phyloP scores from a whole-genome alignment of 23 tunicate genomes.

The Diplosoma virens region DNA sequence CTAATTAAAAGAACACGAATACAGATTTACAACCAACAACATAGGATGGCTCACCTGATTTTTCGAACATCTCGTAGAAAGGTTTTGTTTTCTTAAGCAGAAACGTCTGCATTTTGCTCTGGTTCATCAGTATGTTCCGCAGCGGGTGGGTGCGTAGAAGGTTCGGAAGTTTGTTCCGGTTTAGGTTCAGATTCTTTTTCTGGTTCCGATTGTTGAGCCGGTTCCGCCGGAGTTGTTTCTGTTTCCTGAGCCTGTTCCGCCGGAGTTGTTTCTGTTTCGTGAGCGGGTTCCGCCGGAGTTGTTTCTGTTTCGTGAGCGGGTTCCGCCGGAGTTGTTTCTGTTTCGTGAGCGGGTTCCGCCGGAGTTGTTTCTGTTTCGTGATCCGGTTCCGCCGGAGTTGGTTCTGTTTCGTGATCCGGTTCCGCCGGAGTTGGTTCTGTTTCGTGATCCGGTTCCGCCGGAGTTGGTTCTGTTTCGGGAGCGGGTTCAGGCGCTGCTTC shows the following conservation, averaged over 20 bases:
- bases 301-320: background rate
- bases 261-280: background rate
- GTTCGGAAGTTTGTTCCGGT: no score
- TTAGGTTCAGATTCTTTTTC: background rate
- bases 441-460: background rate
- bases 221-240: background rate
- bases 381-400: background rate
- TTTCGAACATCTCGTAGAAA: no score
- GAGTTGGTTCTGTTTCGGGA: background rate
- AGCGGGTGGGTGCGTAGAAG: no score
- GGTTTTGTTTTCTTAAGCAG: no score
- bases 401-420: background rate
- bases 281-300: background rate
- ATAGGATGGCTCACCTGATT: no score
- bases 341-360: background rate
- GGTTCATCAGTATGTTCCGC: no score
- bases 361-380: background rate
- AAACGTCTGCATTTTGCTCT: no score
- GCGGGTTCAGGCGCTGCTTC: background rate
- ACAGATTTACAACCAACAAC: no score
- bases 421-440: background rate
- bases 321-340: background rate
- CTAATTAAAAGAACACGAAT: no score
- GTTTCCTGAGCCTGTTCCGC: background rate
- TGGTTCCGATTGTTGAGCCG: background rate